Base-by-base conservation (phyloP, 1,140 invertebrate species). In the Drosophila tani region DNA sequence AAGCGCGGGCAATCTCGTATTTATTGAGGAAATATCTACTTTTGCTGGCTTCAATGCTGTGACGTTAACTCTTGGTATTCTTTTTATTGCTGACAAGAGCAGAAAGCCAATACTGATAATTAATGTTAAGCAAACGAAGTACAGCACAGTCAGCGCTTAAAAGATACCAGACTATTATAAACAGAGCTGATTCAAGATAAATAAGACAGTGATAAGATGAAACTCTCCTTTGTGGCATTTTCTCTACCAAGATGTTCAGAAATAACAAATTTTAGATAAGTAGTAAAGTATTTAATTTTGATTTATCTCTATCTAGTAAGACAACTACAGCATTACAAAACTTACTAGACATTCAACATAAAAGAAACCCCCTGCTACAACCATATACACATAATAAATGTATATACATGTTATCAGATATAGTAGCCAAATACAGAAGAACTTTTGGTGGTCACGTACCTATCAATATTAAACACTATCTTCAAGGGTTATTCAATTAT, bases 11-110 rank as follows among this genome's bases (percentile, higher is more conserved):
- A 24, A 67, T 81, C 67, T 77, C 49, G 15, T 70, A 79, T 70
- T 71, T 24, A 24, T 24, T 24, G 46, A 41, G 38, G 43, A 76
- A 77, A 87, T 69, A 82, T 76, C 40, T 50, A 62, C 51, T 59
- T 47, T 59, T 45, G 40, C 70, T 41, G 46, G 32, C 17, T 17
- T 24, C 24, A 40, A 17, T 49, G 14, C 50, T n/a, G 50, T 77
- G 45, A 50, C 58, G 51, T 53, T 35, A 24, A 24, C 21, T 24
- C 21, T 24, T 24, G 2, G 21, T 24, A 24, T 24, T 24, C 21
- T 24, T 24, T 24, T 24, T 24, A 24, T 24, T 3, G 21, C 21
- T 24, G 35, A 68, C 51, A 57, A 29, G 40, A 53, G 14, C 32
- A 58, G 43, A 45, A 38, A 24, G 7, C 27, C 11, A 7, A 51